Percentiles rank a stretch among this genome's conserved stretches.
Evolutionary conservation across 2,888 invertebrate genomes (phyloP).

Genomic region (Xiphydria camelus): DNA sequence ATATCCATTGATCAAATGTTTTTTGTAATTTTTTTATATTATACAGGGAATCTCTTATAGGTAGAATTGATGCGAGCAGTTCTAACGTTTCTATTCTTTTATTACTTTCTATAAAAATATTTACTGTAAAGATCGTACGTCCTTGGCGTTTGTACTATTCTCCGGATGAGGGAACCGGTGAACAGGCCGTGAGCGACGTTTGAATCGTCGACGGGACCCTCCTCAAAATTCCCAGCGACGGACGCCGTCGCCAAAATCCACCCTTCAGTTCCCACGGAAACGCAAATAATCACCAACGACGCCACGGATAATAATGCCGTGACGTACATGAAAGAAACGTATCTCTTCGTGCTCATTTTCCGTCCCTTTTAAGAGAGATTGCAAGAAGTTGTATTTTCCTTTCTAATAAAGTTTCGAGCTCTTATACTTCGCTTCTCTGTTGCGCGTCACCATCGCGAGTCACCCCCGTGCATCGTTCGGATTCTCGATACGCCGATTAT

Average conservation of each 20-base stretch:
- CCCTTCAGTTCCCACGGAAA: constrained; percentile 25
- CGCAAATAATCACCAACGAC: constrained; percentile 27
- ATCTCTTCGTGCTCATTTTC: constrained; percentile 22
- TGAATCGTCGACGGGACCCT: constrained; percentile 19
- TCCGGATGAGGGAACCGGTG: constrained; percentile 27
- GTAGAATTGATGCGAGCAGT: too few species aligned
- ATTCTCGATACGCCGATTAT: too few species aligned
- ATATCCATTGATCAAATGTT: too few species aligned
- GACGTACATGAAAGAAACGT: constrained; percentile 23
- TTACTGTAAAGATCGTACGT: constrained; percentile 30
- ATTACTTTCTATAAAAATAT: constrained; percentile 8
- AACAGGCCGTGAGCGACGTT: constrained; percentile 34
- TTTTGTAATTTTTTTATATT: too few species aligned
- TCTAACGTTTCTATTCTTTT: too few species aligned
- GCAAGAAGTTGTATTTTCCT: too few species aligned
- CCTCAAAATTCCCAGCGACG: constrained; percentile 24
- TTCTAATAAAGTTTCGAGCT: too few species aligned
- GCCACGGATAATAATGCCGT: constrained; percentile 25
- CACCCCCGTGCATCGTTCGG: too few species aligned
- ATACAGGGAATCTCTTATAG: too few species aligned
- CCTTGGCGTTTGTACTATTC: constrained; percentile 22
- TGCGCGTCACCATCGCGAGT: too few species aligned
- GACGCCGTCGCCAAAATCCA: constrained; percentile 27
- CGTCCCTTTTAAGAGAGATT: too few species aligned
- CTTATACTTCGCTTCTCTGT: too few species aligned